phyloP scores from a whole-genome alignment of 2,113 vertebrate genomes.

The Otis tarda region DNA sequence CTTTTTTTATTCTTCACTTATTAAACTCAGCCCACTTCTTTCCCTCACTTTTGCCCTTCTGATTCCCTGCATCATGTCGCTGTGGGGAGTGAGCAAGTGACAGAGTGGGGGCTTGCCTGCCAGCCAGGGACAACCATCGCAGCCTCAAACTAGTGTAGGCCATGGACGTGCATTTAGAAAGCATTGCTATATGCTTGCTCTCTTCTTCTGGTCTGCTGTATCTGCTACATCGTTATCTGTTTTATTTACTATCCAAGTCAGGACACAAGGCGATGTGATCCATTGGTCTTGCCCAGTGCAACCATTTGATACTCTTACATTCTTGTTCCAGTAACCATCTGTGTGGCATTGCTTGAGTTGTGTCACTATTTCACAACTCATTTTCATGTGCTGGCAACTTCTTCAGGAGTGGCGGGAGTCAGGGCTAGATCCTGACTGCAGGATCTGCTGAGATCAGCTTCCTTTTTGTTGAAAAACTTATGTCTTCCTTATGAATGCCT shows the following conservation, averaged over 20 bases:
- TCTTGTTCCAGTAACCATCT: background rate
- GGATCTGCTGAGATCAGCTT: background rate
- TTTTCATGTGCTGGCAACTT: background rate
- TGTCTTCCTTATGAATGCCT: background rate
- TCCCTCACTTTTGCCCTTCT: accelerated
- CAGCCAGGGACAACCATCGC: background rate
- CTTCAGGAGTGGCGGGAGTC: background rate
- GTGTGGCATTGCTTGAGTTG: background rate
- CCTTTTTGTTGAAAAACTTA: background rate
- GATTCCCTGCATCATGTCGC: background rate
- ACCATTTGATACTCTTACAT: background rate
- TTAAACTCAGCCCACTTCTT: background rate
- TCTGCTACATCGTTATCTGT: background rate
- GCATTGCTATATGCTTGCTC: background rate
- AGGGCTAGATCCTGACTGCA: background rate
- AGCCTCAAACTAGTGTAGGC: background rate
- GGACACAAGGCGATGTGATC: background rate
- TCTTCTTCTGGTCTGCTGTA: background rate
- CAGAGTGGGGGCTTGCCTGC: background rate
- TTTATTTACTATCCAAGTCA: background rate
- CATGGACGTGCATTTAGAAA: background rate
- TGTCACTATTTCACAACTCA: background rate
- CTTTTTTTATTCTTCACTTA: background rate
- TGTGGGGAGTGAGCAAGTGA: background rate
- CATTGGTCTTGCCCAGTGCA: background rate